Conservation (phyloP, 2,888 invertebrate species). For the Abrostola tripartita region DNA sequence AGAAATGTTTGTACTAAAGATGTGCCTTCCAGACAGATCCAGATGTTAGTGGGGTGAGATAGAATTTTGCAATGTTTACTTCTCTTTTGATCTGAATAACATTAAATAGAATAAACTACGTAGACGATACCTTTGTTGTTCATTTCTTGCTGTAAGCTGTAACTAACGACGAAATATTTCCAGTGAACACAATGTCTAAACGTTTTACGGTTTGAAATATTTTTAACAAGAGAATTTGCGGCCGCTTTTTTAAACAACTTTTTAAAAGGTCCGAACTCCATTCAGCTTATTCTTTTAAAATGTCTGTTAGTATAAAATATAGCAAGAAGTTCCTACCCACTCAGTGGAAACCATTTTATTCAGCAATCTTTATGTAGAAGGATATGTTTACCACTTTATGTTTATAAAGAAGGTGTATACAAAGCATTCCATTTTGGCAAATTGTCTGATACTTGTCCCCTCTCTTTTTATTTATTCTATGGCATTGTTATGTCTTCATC, state of each 20-base stretch:
- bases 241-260: neutral
- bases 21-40: neutral
- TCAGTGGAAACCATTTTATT: neutral
- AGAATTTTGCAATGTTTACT: neutral
- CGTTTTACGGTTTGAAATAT: neutral
- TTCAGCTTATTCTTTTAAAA: neutral
- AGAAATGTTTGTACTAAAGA: conserved; percentile 30
- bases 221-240: too few relatives aligned
- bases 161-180: neutral
- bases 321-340: neutral
- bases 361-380: neutral
- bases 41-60: neutral
- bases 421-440: conserved; percentile 39
- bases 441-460: conserved; percentile 44
- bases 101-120: neutral
- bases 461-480: conserved; percentile 39
- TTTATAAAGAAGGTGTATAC: conserved; percentile 17
- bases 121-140: neutral
- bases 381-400: conserved; percentile 19
- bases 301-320: neutral
- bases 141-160: neutral
- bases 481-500: conserved; percentile 42
- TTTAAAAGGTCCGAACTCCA: neutral
- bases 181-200: neutral
- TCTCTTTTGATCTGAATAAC: conserved; percentile 1